Conservation (phyloP, 1,140 invertebrate genomes). For the Apolygus lucorum region DNA sequence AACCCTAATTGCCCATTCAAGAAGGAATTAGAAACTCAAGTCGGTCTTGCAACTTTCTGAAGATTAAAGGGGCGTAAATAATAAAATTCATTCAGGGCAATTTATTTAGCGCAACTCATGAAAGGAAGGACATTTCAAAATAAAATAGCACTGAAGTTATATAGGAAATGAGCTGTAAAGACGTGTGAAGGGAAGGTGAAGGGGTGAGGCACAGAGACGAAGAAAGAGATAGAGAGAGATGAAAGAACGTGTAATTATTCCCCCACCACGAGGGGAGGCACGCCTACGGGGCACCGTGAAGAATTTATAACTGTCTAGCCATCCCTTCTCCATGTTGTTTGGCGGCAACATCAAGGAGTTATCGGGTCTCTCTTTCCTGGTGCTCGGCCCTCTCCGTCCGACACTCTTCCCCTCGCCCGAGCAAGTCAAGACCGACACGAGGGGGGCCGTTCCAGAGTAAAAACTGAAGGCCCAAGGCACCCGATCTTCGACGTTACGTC, state of each 20-base stretch:
- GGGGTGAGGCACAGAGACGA: neutral
- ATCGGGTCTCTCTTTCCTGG: neutral
- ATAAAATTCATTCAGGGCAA: conserved; percentile 8
- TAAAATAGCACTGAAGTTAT: neutral
- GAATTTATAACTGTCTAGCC: conserved; percentile 16
- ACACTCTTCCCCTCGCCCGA: neutral
- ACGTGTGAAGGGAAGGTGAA: neutral
- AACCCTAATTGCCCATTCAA: too few relatives aligned
- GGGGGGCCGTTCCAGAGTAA: neutral
- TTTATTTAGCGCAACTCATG: neutral
- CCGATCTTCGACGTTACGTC: neutral
- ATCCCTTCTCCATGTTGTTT: conserved; percentile 9
- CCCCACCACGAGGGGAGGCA: neutral
- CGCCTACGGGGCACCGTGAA: conserved; percentile 15
- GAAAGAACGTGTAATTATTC: conserved; percentile 16
- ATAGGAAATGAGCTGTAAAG: conserved; percentile 13
- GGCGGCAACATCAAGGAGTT: conserved; percentile 1
- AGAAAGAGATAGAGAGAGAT: neutral
- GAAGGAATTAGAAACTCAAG: too few relatives aligned
- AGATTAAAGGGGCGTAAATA: neutral
- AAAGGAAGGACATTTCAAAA: neutral
- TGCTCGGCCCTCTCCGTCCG: neutral
- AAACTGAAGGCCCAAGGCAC: neutral
- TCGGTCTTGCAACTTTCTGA: too few relatives aligned
- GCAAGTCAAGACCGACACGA: neutral